Evolutionary conservation across 2,113 vertebrate species (phyloP), one percentile per base, ranked within the genome.

Genomic region (Rhea americana): DNA sequence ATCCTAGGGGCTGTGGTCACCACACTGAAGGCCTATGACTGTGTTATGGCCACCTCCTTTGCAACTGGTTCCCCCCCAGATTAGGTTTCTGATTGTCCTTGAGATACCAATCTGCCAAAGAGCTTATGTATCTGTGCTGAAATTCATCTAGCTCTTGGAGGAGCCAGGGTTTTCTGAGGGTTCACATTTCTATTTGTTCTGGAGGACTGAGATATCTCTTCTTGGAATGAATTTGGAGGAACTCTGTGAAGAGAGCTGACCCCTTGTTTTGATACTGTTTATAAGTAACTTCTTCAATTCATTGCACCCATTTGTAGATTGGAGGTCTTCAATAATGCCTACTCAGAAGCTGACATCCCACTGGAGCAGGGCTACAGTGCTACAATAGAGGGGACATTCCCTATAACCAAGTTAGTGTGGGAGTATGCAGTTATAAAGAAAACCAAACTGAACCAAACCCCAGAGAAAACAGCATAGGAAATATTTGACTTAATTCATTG

Each of bases 1-100:
- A n/a, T 8, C 30, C 10, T 24, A 9, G 16, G 20, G 39, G 26
- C 45, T 72, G 48, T 28, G 48, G 28, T n/a, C n/a, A 32, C 11
- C 11, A 19, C 1, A 1, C 11, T 20, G 58, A 66, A 32, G 22
- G 8, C 2, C 11, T 59, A 25, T 11, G 10, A 6, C 1, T 1
- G 15, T 16, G 18, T 62, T 71, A 48, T 7, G 11, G 35, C 2
- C 35, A 65, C 10, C 21, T 68, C 8, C 19, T 65, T 28, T 14
- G 25, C 19, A 50, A 1, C 14, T 35, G 35, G 35, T 35, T 65
- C 14, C 26, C 3, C 19, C 21, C 6, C 3, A 2, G 1, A 32
- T 9, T 25, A 11, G 11, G 32, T 25, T 55, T 47, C 25, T 84
- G 22, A 2, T 5, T 81, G 32, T 17, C 18, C 20, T 17, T 2